Evolutionary conservation across 2,113 vertebrate genomes (phyloP).

Genomic region (Corvus hawaiiensis): DNA sequence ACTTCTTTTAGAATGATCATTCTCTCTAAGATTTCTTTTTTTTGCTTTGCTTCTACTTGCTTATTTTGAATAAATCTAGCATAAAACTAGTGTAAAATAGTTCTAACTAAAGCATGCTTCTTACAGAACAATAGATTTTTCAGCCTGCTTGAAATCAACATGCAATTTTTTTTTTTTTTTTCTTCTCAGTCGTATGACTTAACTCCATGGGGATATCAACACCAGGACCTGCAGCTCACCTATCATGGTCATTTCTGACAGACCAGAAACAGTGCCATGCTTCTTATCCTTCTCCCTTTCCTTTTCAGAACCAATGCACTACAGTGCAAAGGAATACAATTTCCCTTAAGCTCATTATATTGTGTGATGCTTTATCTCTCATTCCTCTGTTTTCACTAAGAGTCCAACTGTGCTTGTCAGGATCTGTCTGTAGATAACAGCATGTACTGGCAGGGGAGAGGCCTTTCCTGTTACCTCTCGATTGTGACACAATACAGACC

Average conservation of each 20-base stretch:
- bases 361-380: not conserved
- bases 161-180: too few species aligned
- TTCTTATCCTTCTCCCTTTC: not conserved
- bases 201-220: too few species aligned
- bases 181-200: too few species aligned
- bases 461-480: not conserved
- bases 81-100: too few species aligned
- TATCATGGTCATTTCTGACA: too few species aligned
- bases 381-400: not conserved
- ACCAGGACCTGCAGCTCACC: too few species aligned
- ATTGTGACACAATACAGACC: not conserved
- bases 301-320: not conserved
- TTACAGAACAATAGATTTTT: too few species aligned
- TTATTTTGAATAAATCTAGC: not conserved
- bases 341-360: not conserved
- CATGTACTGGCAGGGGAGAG: not conserved
- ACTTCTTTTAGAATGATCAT: not conserved
- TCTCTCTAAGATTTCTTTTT: not conserved
- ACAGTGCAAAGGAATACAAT: not conserved
- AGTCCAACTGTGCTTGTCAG: slow-evolving; percentile 24
- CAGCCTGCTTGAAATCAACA: too few species aligned
- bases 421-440: not conserved
- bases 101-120: too few species aligned
- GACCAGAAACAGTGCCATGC: not conserved
- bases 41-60: not conserved